phyloP scores from a whole-genome alignment of 2,797 vertebrate genomes.

The Xenopus petersii region DNA sequence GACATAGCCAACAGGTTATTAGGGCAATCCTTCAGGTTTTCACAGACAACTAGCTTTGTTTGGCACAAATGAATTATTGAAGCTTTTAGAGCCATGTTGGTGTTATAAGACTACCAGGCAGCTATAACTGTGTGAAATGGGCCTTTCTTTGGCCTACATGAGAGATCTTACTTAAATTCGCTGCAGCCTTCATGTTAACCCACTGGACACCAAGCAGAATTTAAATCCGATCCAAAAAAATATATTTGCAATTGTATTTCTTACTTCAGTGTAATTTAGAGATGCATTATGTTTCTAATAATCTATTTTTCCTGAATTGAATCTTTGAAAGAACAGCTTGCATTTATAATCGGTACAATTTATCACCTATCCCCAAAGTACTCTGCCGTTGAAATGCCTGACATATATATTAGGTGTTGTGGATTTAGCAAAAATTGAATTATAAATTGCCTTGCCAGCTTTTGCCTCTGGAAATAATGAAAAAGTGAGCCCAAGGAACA shows the following conservation, averaged over 20 bases:
- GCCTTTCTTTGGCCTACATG: conserved; percentile 56
- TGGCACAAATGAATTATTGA: conserved; percentile 62
- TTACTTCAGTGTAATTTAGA: conserved; percentile 71
- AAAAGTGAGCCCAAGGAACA: conserved; percentile 71
- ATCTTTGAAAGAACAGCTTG: conserved; percentile 77
- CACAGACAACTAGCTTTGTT: conserved; percentile 52
- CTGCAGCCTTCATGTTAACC: conserved; percentile 53
- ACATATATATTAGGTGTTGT: conserved; percentile 94
- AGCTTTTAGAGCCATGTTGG: conserved; percentile 53
- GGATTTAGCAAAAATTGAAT: conserved; percentile 90
- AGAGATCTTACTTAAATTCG: conserved; percentile 60
- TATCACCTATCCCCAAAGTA: conserved; percentile 83
- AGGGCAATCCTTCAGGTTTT: conserved; percentile 60
- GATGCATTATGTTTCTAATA: conserved; percentile 73
- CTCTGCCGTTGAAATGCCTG: conserved; percentile 88
- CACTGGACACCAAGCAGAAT: neutral
- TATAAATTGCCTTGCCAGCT: conserved; percentile 85
- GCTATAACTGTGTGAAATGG: conserved; percentile 53
- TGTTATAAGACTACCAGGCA: conserved; percentile 64
- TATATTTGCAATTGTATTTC: conserved; percentile 68
- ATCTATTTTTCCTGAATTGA: conserved; percentile 61
- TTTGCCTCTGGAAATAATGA: conserved; percentile 82
- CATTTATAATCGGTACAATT: conserved; percentile 79
- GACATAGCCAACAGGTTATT: conserved; percentile 61
- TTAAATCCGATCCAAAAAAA: conserved; percentile 35